Evolutionary conservation across 2,113 vertebrate genomes (phyloP).

Genomic region (Leucopternis melanops): DNA sequence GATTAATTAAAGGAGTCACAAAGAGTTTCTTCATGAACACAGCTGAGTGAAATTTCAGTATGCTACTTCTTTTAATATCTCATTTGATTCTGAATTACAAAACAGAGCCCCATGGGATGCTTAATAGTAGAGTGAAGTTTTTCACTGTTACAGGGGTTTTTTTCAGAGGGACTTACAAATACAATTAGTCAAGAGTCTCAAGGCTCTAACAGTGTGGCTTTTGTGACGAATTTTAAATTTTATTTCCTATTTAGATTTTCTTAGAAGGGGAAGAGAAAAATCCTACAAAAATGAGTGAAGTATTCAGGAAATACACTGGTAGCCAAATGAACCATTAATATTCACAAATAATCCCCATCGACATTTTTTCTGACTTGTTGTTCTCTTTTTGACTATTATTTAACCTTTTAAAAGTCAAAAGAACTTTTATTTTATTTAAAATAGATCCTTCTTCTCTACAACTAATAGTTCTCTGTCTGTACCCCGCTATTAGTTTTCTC

Average conservation of each 20-base stretch:
- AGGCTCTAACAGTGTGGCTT: neutral
- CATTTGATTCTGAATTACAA: neutral
- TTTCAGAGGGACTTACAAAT: neutral
- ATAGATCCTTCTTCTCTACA: neutral
- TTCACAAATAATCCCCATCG: neutral
- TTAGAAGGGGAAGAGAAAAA: neutral
- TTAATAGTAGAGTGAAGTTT: neutral
- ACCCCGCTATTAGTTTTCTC: neutral
- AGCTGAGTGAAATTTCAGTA: neutral
- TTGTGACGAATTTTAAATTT: neutral
- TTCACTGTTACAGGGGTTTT: neutral
- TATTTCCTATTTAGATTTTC: neutral
- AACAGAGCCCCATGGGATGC: neutral
- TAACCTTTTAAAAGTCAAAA: neutral
- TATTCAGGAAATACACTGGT: neutral
- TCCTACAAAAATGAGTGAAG: neutral
- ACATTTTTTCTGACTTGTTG: neutral
- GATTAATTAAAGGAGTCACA: neutral
- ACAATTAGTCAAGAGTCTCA: neutral
- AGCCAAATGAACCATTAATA: neutral
- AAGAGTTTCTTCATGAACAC: neutral
- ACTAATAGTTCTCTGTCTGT: neutral
- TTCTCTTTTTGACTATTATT: neutral
- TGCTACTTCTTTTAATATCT: neutral
- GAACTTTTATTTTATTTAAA: neutral